Conservation (phyloP, 2,888 invertebrate species). For the Andrena bicolor region DNA sequence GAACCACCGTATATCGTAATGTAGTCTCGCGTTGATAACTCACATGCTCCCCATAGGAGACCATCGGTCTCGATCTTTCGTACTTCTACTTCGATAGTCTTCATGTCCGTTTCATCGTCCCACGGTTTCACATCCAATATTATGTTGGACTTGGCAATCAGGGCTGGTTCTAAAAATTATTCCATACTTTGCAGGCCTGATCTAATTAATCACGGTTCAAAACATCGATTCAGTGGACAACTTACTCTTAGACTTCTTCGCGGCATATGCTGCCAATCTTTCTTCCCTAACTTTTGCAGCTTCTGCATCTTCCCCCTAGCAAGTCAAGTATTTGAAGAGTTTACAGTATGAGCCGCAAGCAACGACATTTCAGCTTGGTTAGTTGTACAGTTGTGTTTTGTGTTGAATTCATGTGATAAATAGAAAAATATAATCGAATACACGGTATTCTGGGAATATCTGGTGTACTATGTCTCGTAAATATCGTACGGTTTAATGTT, state of each 20-base stretch:
- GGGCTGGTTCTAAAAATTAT: conserved; percentile 89
- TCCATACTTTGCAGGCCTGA: neutral
- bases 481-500: conserved; percentile 34
- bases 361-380: conserved; percentile 27
- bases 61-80: conserved; percentile 93
- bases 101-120: conserved; percentile 98
- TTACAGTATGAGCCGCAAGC: conserved; percentile 34
- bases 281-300: conserved; percentile 92
- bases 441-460: conserved; percentile 79
- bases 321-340: conserved; percentile 58
- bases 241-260: conserved; percentile 95
- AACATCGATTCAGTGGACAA: conserved; percentile 41
- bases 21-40: conserved; percentile 70
- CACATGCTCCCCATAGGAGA: conserved; percentile 95
- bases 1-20: neutral
- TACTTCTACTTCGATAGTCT: conserved; percentile 92
- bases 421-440: conserved; percentile 54
- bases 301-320: conserved; percentile 90
- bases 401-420: conserved; percentile 35
- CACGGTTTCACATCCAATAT: conserved; percentile 97
- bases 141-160: conserved; percentile 97
- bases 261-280: conserved; percentile 94
- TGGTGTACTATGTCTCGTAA: conserved; percentile 74
- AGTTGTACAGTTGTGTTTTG: conserved; percentile 29
- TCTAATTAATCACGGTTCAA: conserved; percentile 6